Evolutionary conservation across 1,140 invertebrate species (phyloP), one percentile per base, ranked within the genome.

Genomic region (Zaprionus vittiger): DNA sequence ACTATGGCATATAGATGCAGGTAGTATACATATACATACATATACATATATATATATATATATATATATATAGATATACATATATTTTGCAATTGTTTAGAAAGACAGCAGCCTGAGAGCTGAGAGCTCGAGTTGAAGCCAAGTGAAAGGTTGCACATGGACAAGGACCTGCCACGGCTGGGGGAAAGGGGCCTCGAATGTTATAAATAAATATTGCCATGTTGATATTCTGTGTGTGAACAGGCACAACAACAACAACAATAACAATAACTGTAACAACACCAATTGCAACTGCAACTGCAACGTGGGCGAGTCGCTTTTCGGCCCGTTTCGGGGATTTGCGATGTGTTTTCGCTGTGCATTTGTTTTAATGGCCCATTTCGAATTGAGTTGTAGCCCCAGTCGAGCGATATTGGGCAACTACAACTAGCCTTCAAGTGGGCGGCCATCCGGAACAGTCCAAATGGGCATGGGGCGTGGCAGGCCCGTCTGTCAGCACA

Each of bases 281-380:
- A 44, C 17, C 38, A 28, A 22, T 5, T 5, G 14, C 38, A 41
- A 17, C 14, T 38, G 37, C 41, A 44, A 47, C 26, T 62, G 37
- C 71, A 68, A 72, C 73, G 63, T 76, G 59, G 81, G 77, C 71
- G 73, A 73, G 73, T 79, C 67, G 63, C 37, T 47, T 77, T 73
- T n/a, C 12, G 4, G 37, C 2, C 7, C 17, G 54, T 59, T 71
- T 63, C 60, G 57, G 49, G 61, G 60, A 66, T 71, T 77, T 80
- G 77, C 62, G 73, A 77, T 63, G 68, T 80, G 74, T 77, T 52
- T 52, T 76, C 64, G 77, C 65, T 70, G 74, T 87, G 68, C 81
- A 80, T 90, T 69, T 74, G 81, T 81, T 89, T 87, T 87, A 87
- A 87, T 87, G 84, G 84, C 81, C 85, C 84, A 90, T 90, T 87